Evolutionary conservation across 2,113 vertebrate genomes (phyloP), one percentile per base, ranked within the genome.

Genomic region (Dipodomys stephensi): DNA sequence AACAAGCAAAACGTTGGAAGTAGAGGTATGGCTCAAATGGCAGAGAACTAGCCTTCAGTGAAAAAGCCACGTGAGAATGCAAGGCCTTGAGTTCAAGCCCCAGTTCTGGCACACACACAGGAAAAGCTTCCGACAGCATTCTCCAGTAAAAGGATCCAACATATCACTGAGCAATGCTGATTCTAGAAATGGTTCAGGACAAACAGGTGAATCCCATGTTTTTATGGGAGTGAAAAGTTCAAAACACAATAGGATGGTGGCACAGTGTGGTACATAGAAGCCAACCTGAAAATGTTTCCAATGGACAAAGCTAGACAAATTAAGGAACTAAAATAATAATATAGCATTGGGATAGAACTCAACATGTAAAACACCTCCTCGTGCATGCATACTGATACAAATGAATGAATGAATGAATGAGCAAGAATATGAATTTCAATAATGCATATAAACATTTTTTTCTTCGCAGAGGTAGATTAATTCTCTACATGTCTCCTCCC

Each of bases 311-410:
- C 64, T 57, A 25, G 53, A 83, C 65, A 6, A 87, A 78, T 35
- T 86, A 30, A 83, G 15, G 2, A 44, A 87, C 5, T 28, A 91
- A 89, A 62, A 88, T 72, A 64, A 85, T 69, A 92, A 74, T 22
- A 35, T 22, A 83, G 12, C 25, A 67, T 6, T 67, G 39, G 35
- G 64, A 86, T 88, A 86, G 39, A 91, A 83, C 4, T 44, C n/a
- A 60, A 81, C 49, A 22, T 91, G n/a, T 80, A 79, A 96, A 72
- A 86, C 65, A 77, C 78, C 87, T 86, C 73, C 9, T 25, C 1
- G 12, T 1, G 13, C 69, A 32, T 25, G 19, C 18, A 84, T 32
- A 30, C 20, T 23, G 22, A 82, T 60, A 73, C 49, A 84, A 76
- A 73, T 93, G 12, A 96, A 30, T 49, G 60, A 85, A 15, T 81